Percentiles rank a stretch among this genome's conserved stretches.
Conservation (phyloP, 2,113 vertebrate species). For the Perognathus longimembris region DNA sequence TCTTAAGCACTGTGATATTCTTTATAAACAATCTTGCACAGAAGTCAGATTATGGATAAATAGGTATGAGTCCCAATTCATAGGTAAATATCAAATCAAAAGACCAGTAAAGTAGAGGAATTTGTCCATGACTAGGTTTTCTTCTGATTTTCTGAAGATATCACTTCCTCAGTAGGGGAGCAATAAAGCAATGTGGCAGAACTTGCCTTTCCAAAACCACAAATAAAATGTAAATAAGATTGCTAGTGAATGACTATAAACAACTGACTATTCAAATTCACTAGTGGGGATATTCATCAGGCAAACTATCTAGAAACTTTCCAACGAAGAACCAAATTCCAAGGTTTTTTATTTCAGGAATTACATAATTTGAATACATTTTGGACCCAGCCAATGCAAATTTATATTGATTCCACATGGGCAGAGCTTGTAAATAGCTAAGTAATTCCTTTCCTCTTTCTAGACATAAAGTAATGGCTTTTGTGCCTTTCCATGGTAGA, state of each 20-base stretch:
- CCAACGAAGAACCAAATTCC: constrained; percentile 65
- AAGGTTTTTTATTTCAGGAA: constrained; percentile 66
- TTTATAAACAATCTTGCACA: constrained; percentile 12
- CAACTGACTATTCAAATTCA: constrained; percentile 67
- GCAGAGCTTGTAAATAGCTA: constrained; percentile 52
- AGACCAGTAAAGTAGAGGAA: constrained; percentile 59
- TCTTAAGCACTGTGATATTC: neutral
- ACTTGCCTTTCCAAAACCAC: constrained; percentile 51
- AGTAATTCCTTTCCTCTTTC: constrained; percentile 56
- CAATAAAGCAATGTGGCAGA: accelerated
- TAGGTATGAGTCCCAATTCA: constrained; percentile 55
- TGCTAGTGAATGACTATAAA: constrained; percentile 54
- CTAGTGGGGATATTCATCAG: constrained; percentile 41
- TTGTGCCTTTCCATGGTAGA: constrained; percentile 58
- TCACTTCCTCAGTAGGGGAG: neutral
- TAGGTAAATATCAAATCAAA: constrained; percentile 70
- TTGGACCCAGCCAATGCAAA: constrained; percentile 75
- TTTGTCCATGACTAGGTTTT: constrained; percentile 73
- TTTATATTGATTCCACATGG: constrained; percentile 74
- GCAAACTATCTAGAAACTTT: constrained; percentile 44
- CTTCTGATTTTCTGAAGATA: constrained; percentile 62
- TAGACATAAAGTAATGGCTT: constrained; percentile 52
- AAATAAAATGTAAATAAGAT: constrained; percentile 51
- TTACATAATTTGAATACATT: constrained; percentile 73
- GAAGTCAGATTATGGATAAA: neutral